Evolutionary conservation across 92 coral and sea anemone genomes (phyloP).

Genomic region (Micromussa lordhowensis): DNA sequence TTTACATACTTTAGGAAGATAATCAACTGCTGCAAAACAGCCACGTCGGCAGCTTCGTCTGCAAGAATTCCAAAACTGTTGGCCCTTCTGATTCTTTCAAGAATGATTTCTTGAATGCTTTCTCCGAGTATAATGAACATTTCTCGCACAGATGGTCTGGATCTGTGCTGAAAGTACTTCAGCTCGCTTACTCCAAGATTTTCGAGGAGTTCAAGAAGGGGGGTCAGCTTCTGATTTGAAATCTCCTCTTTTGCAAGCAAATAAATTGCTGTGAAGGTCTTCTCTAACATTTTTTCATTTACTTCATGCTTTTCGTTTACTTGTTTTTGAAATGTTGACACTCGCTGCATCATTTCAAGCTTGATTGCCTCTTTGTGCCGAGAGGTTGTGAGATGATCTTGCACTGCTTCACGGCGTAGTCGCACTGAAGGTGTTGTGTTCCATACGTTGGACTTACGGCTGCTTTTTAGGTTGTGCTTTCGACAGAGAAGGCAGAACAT

Average conservation of each 20-base stretch:
- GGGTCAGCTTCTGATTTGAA: slow-evolving; percentile 42
- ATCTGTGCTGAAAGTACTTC: background rate
- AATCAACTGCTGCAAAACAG: background rate
- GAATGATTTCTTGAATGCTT: background rate
- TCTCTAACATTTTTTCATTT: slow-evolving; percentile 19
- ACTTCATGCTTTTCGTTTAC: slow-evolving; percentile 1
- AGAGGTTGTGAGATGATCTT: slow-evolving; percentile 23
- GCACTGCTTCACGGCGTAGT: slow-evolving; percentile 22
- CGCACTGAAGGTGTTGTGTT: slow-evolving; percentile 35
- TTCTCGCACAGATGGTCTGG: background rate
- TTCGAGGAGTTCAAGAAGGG: slow-evolving; percentile 55
- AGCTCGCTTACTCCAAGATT: slow-evolving; percentile 45
- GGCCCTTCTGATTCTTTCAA: background rate
- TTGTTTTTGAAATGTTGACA: slow-evolving; percentile 45
- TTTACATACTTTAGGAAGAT: background rate
- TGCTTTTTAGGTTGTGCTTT: slow-evolving; percentile 33
- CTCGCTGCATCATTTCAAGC: slow-evolving; percentile 42
- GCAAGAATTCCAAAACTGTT: background rate
- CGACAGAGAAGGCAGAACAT: slow-evolving; percentile 53
- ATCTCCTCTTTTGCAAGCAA: slow-evolving; percentile 51
- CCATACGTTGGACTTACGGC: slow-evolving; percentile 19
- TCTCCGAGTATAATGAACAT: background rate
- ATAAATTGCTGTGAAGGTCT: slow-evolving; percentile 48
- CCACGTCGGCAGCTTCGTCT: background rate
- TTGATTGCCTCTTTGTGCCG: slow-evolving; percentile 37